phyloP scores from a whole-genome alignment of 2,113 vertebrate genomes.

The Sorex fumeus region DNA sequence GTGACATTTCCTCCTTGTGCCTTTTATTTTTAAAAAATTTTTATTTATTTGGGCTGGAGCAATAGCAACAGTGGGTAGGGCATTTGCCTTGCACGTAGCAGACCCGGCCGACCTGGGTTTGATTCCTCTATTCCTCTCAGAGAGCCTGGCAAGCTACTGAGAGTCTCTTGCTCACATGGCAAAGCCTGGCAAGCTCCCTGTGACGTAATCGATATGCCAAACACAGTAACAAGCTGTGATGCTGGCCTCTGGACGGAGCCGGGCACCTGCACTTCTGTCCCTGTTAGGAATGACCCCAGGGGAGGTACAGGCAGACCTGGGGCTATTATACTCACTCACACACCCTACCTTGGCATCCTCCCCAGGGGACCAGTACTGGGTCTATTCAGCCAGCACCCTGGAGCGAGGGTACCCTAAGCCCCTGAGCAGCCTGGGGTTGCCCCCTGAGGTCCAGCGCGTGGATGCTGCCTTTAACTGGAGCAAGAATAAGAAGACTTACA shows the following conservation, averaged over 20 bases:
- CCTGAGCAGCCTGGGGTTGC: constrained; percentile 93
- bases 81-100: no score
- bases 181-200: no score
- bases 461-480: constrained; percentile 96
- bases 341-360: background rate
- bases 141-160: no score
- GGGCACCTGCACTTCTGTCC: background rate
- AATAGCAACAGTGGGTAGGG: no score
- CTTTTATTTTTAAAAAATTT: no score
- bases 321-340: background rate
- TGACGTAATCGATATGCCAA: no score
- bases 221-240: no score
- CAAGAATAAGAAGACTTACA: constrained; percentile 97
- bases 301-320: background rate
- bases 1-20: background rate
- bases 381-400: constrained; percentile 94
- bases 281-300: background rate
- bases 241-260: background rate
- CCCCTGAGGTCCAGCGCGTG: constrained; percentile 91
- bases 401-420: constrained; percentile 96
- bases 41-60: no score
- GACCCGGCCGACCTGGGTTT: no score
- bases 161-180: no score
- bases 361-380: constrained; percentile 95
- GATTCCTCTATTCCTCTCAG: no score